Conservation (phyloP, 2,113 vertebrate genomes). For the Synodontis membranacea region DNA sequence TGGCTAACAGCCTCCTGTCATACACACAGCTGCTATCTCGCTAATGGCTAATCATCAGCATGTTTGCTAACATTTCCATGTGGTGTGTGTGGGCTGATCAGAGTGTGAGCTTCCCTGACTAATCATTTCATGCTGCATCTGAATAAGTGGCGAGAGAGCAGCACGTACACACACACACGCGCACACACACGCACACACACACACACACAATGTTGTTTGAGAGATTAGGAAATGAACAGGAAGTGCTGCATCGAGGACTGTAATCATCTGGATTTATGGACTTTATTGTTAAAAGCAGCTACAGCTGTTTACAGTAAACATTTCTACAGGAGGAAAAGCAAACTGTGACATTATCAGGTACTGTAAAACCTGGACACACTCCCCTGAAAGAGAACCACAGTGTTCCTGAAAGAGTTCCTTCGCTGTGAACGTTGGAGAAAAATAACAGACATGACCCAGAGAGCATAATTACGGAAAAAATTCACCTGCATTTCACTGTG, state of each 20-base stretch:
- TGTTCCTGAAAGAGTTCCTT: neutral
- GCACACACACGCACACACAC: conserved; percentile 12
- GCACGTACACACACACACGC: neutral
- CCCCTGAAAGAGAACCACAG: neutral
- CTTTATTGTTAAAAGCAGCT: neutral
- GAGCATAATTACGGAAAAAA: neutral
- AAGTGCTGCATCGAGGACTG: neutral
- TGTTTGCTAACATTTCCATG: conserved; percentile 30
- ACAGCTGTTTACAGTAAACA: neutral
- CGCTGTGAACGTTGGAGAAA: neutral
- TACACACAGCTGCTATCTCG: conserved; percentile 13
- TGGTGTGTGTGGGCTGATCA: conserved; percentile 16
- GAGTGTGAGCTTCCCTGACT: neutral
- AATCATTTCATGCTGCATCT: conserved; percentile 17
- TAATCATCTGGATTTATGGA: neutral
- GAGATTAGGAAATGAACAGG: neutral
- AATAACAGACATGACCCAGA: neutral
- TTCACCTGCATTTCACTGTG: neutral
- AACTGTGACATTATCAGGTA: neutral
- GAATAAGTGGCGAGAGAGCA: neutral
- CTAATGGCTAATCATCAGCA: conserved; percentile 17
- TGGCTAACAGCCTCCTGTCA: conserved; percentile 7
- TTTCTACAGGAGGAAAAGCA: neutral
- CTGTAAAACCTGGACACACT: neutral
- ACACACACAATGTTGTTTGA: neutral